Evolutionary conservation across 2,113 vertebrate genomes (phyloP).

Genomic region (Melanocharis versteri): DNA sequence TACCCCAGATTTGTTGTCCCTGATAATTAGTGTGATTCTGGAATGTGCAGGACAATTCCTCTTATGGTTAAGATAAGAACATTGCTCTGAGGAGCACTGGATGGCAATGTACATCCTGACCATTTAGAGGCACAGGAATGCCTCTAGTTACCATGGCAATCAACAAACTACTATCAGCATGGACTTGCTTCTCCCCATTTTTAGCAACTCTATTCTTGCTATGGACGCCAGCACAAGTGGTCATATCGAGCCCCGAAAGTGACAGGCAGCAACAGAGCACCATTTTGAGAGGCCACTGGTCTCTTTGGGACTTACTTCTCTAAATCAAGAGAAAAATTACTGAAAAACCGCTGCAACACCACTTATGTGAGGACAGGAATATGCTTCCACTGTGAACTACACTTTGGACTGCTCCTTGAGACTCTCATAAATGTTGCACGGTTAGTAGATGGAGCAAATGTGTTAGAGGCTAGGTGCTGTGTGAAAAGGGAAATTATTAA

Average conservation of each 20-base stretch:
- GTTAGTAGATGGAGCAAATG: not conserved
- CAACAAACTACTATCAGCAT: not conserved
- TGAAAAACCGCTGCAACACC: not conserved
- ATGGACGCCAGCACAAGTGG: not conserved
- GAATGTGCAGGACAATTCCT: not conserved
- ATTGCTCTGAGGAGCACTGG: not conserved
- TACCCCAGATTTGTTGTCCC: not conserved
- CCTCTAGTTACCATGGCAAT: not conserved
- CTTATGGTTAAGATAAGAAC: rapidly evolving
- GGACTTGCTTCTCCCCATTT: not conserved
- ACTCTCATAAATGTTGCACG: not conserved
- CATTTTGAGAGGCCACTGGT: not conserved
- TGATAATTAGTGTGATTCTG: not conserved
- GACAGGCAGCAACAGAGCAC: not conserved
- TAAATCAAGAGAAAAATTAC: not conserved
- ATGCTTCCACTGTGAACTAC: not conserved
- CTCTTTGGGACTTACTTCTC: not conserved
- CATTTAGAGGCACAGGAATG: not conserved
- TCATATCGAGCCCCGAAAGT: not conserved
- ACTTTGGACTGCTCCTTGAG: not conserved
- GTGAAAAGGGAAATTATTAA: not conserved
- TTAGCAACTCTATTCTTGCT: not conserved
- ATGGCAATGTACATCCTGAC: not conserved
- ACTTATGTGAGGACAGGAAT: not conserved
- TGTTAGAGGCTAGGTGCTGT: not conserved